phyloP scores from a whole-genome alignment of 2,888 invertebrate species.

The Microctonus brassicae region DNA sequence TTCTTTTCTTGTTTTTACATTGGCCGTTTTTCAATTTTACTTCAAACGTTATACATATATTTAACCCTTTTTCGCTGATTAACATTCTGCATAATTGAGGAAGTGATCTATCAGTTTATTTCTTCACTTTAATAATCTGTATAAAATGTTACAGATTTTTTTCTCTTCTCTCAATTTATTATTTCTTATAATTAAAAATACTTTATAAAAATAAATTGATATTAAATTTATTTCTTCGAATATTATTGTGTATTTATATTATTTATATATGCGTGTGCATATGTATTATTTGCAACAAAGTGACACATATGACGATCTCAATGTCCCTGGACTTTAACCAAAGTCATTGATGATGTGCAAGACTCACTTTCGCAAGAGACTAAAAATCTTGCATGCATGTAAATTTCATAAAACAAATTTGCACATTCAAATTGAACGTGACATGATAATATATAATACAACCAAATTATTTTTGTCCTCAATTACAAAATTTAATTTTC shows the following conservation, averaged over 20 bases:
- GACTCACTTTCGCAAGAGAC: too few relatives aligned
- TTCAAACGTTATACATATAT: neutral
- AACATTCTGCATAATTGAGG: neutral
- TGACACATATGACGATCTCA: neutral
- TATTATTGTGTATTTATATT: neutral
- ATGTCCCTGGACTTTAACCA: slow-evolving; percentile 26
- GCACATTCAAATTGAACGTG: neutral
- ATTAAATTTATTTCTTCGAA: neutral
- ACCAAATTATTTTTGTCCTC: neutral
- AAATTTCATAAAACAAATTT: too few relatives aligned
- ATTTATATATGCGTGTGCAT: neutral
- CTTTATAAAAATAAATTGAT: too few relatives aligned
- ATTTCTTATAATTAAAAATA: too few relatives aligned
- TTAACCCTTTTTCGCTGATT: neutral
- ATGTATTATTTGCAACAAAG: neutral
- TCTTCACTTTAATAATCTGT: too few relatives aligned
- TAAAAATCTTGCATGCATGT: too few relatives aligned
- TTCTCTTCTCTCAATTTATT: too few relatives aligned
- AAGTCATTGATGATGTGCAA: slow-evolving; percentile 5
- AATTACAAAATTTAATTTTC: neutral
- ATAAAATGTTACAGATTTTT: too few relatives aligned
- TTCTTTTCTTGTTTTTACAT: neutral
- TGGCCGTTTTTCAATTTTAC: neutral
- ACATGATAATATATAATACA: neutral
- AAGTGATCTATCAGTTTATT: neutral